Evolutionary conservation across 2,113 vertebrate genomes (phyloP).

Genomic region (Pituophis catenifer): DNA sequence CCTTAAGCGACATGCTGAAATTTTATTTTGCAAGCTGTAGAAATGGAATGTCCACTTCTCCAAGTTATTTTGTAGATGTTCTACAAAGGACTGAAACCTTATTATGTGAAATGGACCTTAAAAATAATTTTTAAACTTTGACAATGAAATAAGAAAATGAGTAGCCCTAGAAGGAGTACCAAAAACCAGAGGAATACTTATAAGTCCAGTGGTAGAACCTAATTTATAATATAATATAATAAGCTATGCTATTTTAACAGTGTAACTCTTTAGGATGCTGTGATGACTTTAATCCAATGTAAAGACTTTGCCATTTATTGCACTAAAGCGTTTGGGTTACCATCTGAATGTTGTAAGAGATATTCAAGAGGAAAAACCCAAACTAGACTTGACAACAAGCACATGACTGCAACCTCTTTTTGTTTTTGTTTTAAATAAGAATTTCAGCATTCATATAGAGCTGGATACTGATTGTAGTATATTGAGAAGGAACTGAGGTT

Average conservation of each 20-base stretch:
- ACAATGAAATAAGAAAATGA: not conserved
- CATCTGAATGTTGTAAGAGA: not conserved
- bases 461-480: not conserved
- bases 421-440: not conserved
- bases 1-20: not conserved
- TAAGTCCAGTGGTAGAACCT: not conserved
- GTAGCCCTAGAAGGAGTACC: not conserved
- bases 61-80: not conserved
- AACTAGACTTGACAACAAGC: not conserved
- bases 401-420: not conserved
- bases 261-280: not conserved
- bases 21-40: not conserved
- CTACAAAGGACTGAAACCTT: not conserved
- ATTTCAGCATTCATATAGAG: not conserved
- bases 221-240: not conserved
- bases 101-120: not conserved
- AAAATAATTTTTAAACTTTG: not conserved
- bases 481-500: not conserved
- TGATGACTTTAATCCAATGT: not conserved
- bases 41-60: not conserved
- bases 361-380: not conserved
- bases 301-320: not conserved
- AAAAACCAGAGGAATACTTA: not conserved
- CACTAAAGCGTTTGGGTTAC: not conserved
- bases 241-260: not conserved